Evolutionary conservation across 2,797 vertebrate genomes (phyloP).

Genomic region (Hydrolagus colliei): DNA sequence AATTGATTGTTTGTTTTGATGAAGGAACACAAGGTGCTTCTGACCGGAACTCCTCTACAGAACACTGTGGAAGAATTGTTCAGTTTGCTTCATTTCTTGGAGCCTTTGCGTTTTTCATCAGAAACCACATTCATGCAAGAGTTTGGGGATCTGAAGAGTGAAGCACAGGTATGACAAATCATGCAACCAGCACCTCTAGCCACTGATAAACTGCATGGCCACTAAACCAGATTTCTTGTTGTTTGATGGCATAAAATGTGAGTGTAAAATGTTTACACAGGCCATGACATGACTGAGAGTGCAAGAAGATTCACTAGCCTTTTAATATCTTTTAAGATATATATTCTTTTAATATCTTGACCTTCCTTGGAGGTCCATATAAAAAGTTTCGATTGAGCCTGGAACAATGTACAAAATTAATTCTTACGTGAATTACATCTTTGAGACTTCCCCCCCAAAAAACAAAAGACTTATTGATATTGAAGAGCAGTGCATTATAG

Average conservation of each 20-base stretch:
- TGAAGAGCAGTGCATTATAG: background rate
- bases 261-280: background rate
- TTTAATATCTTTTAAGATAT: too few relatives aligned
- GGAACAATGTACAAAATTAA: too few relatives aligned
- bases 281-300: background rate
- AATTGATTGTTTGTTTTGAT: background rate
- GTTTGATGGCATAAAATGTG: background rate
- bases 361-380: too few relatives aligned
- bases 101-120: conserved; percentile 84
- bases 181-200: background rate
- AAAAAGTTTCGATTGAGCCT: too few relatives aligned
- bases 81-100: conserved; percentile 93
- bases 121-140: conserved; percentile 96
- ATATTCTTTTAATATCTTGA: too few relatives aligned
- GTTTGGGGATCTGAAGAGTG: conserved; percentile 95
- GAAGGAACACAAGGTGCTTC: conserved; percentile 91
- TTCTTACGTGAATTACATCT: too few relatives aligned
- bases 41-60: conserved; percentile 96
- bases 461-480: too few relatives aligned
- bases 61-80: conserved; percentile 98
- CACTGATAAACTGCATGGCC: background rate
- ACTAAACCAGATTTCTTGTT: background rate
- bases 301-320: background rate
- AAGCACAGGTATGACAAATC: conserved; percentile 75
- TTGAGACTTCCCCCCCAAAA: too few relatives aligned